A percentile compares a stretch with the other conserved stretches of the same genome.
These are phyloP conservation scores for Calliphora vicina DNA, from an alignment of 1,140 invertebrate species.

Conservation along the genomic window DNA sequence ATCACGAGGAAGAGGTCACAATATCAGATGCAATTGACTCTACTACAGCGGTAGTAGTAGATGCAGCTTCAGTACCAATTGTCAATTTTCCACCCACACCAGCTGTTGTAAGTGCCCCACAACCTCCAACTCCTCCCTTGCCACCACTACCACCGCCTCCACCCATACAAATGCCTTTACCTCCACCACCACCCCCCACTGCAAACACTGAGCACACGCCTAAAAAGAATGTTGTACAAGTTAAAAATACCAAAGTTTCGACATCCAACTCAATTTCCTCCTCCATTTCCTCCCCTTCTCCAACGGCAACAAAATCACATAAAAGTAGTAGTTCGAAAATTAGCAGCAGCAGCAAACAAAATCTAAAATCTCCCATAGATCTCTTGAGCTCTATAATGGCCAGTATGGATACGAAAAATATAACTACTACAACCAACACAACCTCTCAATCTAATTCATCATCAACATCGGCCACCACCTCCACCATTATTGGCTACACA, in stretches of 20 bases:
- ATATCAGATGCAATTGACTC: constrained; percentile 35
- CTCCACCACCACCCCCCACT: constrained; percentile 40
- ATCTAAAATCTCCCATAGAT: constrained; percentile 46
- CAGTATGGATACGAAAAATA: constrained; percentile 58
- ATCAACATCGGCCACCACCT: neutral
- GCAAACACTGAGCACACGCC: neutral
- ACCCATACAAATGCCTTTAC: neutral
- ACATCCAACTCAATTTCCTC: neutral
- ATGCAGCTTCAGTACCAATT: neutral
- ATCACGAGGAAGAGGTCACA: constrained; percentile 56
- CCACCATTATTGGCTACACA: neutral
- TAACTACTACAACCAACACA: constrained; percentile 36
- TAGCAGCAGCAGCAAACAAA: constrained; percentile 26
- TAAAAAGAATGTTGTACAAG: neutral
- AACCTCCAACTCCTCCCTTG: constrained; percentile 46
- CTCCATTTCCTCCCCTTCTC: neutral
- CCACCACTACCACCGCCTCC: constrained; percentile 34
- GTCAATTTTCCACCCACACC: constrained; percentile 38
- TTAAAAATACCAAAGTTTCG: constrained; percentile 23
- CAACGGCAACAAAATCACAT: constrained; percentile 41
- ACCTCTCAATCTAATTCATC: constrained; percentile 37
- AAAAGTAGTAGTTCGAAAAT: neutral
- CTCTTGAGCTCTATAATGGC: constrained; percentile 61
- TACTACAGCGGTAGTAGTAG: neutral
- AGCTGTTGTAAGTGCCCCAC: constrained; percentile 36